Percentiles rank a stretch among this genome's conserved stretches.
Conservation (phyloP, 2,888 invertebrate species). For the Blastobasis lacticolella region DNA sequence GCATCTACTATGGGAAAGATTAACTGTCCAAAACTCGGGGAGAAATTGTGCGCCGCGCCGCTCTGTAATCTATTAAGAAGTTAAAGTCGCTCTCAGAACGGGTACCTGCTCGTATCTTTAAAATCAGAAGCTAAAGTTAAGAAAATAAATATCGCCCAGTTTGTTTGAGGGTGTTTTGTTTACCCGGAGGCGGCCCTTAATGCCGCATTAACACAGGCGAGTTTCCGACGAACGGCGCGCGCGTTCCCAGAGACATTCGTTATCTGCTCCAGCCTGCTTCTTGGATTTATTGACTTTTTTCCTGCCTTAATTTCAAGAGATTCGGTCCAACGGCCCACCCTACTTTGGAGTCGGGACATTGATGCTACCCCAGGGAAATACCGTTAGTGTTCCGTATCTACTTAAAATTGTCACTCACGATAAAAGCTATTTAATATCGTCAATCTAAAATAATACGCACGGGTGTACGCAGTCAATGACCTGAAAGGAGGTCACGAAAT, state of each 20-base stretch:
- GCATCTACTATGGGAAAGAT: constrained; percentile 4
- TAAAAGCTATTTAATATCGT: background rate
- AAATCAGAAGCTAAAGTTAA: constrained; percentile 23
- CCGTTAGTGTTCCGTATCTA: constrained; percentile 58
- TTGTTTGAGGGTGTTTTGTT: constrained; percentile 26
- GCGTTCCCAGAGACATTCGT: constrained; percentile 42
- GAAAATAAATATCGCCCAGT: constrained; percentile 16
- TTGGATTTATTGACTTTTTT: constrained; percentile 70
- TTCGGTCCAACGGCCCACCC: constrained; percentile 67
- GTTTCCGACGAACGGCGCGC: constrained; percentile 16
- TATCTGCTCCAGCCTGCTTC: constrained; percentile 54
- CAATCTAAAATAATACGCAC: background rate
- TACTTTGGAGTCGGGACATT: constrained; percentile 55
- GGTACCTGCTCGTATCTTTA: constrained; percentile 21
- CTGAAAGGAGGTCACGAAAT: background rate
- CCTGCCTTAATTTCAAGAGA: constrained; percentile 67
- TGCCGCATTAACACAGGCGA: constrained; percentile 43
- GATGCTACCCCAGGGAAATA: constrained; percentile 67
- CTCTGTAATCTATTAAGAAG: constrained; percentile 26
- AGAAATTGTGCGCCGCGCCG: constrained; percentile 17
- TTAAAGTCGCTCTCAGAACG: constrained; percentile 17
- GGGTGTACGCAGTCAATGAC: background rate
- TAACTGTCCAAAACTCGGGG: constrained; percentile 11
- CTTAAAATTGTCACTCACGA: constrained; percentile 47
- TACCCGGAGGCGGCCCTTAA: constrained; percentile 33